Evolutionary conservation across 1,140 invertebrate species (phyloP), one percentile per base, ranked within the genome.

Genomic region (Hyles euphorbiae): DNA sequence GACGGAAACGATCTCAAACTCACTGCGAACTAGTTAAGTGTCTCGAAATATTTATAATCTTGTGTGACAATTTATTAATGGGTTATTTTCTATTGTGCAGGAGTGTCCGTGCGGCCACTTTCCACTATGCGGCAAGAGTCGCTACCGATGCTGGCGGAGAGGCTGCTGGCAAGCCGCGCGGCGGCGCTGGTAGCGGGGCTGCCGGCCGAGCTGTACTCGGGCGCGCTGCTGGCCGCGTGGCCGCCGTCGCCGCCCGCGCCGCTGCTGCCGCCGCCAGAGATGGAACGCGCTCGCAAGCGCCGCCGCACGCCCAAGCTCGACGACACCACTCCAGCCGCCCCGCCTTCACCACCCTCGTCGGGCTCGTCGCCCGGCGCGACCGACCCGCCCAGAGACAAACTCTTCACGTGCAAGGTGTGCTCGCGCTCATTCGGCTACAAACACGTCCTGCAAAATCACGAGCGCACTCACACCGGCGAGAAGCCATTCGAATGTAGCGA

Each of bases 401-500:
- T 94, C 3, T 98, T 98, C 85, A 95, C 94, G 3, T 98, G 97
- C 87, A 93, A 93, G 53, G 93, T 96, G 3, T 98, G 97, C 85
- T 94, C 93, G 46, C 92, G 95, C 56, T 95, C 94, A 2, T 98
- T 98, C 74, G 96, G 96, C 5, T 98, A 98, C 89, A 98, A 98
- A 77, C 97, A 98, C 83, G 97, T 98, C 3, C 89, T 98, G 12
- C 96, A 98, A 79, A 99, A 99, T 78, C 98, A 99, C 83, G 96
- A 98, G 67, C 93, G 98, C 53, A 99, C 97, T 0, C 98, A 99
- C 82, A 99, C 98, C 0, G 98, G 98, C 0, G 97, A 98, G 77
- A 98, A 98, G 74, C 98, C 98, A 0, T 99, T 99, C 89, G 95
- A 98, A 76, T 99, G 98, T 79, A 94, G 93, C 5, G 94, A 97